Base-by-base conservation (phyloP, 37 sponge, comb jelly and placozoan genomes). In the Agelas oroides region DNA sequence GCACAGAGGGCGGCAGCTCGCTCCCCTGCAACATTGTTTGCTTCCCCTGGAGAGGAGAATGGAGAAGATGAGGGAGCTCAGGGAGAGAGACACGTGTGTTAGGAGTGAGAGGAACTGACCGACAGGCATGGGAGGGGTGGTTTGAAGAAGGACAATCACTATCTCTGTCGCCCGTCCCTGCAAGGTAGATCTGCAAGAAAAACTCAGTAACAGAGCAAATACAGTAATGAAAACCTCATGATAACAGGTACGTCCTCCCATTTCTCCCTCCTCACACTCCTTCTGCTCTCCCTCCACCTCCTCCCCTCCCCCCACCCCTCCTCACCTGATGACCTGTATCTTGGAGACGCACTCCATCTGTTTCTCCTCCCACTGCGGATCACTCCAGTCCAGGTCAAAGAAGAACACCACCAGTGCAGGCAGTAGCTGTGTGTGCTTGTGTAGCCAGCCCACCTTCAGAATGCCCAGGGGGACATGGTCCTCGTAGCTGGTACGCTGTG, bases 311-410 rank as follows among this genome's bases (percentile, higher is more conserved):
- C 8, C 3, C 46, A 46, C 46, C 8, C 3, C 46, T 46, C 8
- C 8, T 3, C 17, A 83, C 86, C 86, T 75, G 39, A 92, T 88
- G 27, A 92, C 91, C 77, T 95, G 83, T 59, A 98, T 82, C 65
- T 93, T 88, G 40, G 96, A 93, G 33, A 73, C 89, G 40, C 92
- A 91, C 62, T 98, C 98, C n/a, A 75, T 78, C 92, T 93, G 89
- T 41, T 75, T 90, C 82, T 93, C 92, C 11, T 91, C 92, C 96
- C 94, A 98, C 36, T 91, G 92, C 20, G 86, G 79, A 34, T 91
- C 92, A 36, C 81, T 69, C 98, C 98, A 98, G 81, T 98, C 98
- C 75, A 98, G 82, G 73, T 98, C 96, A 78, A 89, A 95, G 86
- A 98, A 98, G 75, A 98, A 70, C 34, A 87, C 92, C 33, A 95